Evolutionary conservation across 2,888 invertebrate species (phyloP), one percentile per base, ranked within the genome.

Genomic region (Cosmopolites sordidus): DNA sequence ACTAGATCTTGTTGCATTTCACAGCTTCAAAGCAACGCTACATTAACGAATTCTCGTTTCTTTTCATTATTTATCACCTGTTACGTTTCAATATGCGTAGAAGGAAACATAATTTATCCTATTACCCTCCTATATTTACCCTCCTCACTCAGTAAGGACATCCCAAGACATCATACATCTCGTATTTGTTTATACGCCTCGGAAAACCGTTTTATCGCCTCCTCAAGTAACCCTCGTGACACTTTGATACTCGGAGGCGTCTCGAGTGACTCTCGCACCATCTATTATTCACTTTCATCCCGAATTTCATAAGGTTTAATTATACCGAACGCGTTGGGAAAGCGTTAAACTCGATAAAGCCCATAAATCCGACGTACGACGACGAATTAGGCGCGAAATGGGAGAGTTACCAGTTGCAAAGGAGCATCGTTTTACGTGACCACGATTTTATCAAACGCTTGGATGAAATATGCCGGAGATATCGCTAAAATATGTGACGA

Each of bases 281-380:
- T 54, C 49, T 42, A 49, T 54, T 48, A 54, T 49, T 49, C 54
- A 54, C 54, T 48, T 48, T 54, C 49, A 41, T 50, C 51, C 50
- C 51, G 42, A 55, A 51, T 51, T 55, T 55, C 55, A 51, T 51
- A 48, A 51, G 55, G 54, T 55, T 55, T 55, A 51, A 55, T 55
- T 51, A 55, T 54, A 41, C 46, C 54, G 29, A 54, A 39, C 33
- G 50, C 49, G 50, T 41, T 46, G 43, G 54, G 11, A 45, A 54
- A 43, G 50, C 49, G 54, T 49, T 50, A 38, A 50, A 50, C 50
- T 42, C 42, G 54, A 54, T 54, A 54, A 54, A 41, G 45, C 43
- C 43, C 54, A 50, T 54, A 54, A 54, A 54, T 54, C 47, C 50
- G 37, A 46, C 50, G 30, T 11, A 45, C 17, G 45, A 27, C 45